Base-by-base conservation (phyloP, 2,113 vertebrate species). In the Himantopus leucocephalus region DNA sequence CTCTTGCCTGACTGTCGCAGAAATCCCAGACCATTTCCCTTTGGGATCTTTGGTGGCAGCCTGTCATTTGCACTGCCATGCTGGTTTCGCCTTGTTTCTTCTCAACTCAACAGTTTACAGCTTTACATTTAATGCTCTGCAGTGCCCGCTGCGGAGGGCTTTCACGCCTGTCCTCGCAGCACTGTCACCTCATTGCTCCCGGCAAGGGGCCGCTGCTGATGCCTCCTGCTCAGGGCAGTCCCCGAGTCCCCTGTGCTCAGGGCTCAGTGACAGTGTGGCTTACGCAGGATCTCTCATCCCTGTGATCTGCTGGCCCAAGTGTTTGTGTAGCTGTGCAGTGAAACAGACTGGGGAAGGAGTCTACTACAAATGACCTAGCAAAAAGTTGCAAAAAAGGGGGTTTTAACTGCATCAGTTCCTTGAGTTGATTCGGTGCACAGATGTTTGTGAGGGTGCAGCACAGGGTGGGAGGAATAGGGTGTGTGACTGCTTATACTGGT, bases 111-210 rank as follows among this genome's bases (percentile, higher is more conserved):
- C 32, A 11, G 29, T 32, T 48, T 41, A 13, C 13, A 8, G 66
- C 41, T 53, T 71, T 73, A 19, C 24, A 73, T 84, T 85, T 58
- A 43, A n/a, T 39, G 10, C 73, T 55, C 32, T 71, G 68, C 19
- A 14, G 43, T 34, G 70, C 34, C 13, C 3, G 6, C 30, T 19
- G 41, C 4, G 0, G 45, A 60, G 43, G 41, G 10, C 15, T 90
- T 78, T 63, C 53, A n/a, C 0, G 0, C 30, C 39, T 56, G 39
- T 91, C 60, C 84, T 53, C 1, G 1, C 26, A 43, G 43, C 0
- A 5, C 66, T 96, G 86, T 68, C 53, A 10, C 35, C 53, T 75
- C 4, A 1, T 67, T 53, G 88, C 11, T 82, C 18, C 68, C 0
- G 1, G n/a, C 32, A n/a, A 67, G 63, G 41, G 12, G 27, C 3